A percentile compares a stretch with the other conserved stretches of the same genome.
phyloP scores from a whole-genome alignment of 2,797 vertebrate species.

The Coregonus ussuriensis region DNA sequence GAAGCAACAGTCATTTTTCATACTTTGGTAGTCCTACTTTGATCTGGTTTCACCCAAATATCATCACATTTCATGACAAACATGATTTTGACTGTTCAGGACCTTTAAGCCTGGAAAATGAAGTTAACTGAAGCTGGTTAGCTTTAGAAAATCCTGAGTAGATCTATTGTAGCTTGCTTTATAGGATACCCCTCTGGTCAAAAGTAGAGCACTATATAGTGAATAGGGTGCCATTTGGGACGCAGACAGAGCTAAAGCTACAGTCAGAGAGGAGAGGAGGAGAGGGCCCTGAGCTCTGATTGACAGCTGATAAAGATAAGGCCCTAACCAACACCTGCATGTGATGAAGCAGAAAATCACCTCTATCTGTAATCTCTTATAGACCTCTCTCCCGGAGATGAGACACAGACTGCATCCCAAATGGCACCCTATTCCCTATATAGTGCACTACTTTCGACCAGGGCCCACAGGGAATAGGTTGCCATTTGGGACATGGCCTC shows the following conservation, averaged over 20 bases:
- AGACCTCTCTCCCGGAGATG: conserved; percentile 61
- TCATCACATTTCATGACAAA: no score
- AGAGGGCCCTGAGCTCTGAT: background rate
- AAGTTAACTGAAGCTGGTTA: no score
- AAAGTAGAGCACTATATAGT: background rate
- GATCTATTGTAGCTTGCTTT: no score
- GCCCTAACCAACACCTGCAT: conserved; percentile 4
- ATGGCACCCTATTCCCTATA: background rate
- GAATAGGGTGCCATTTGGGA: background rate
- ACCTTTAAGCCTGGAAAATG: no score
- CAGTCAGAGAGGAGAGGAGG: background rate
- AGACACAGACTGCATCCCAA: conserved; percentile 19
- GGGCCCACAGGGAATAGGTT: background rate
- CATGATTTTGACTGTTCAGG: no score
- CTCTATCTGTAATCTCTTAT: conserved; percentile 55
- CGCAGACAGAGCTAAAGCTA: background rate
- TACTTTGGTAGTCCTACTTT: no score
- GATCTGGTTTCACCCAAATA: no score
- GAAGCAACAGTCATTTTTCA: no score
- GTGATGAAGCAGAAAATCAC: conserved; percentile 21
- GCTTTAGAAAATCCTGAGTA: no score
- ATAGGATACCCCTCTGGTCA: background rate
- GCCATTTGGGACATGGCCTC: background rate
- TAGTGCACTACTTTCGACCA: background rate
- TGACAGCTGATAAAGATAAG: background rate